Evolutionary conservation across 2,797 vertebrate genomes (phyloP), one percentile per base, ranked within the genome.

Genomic region (Nyctalus aviator): DNA sequence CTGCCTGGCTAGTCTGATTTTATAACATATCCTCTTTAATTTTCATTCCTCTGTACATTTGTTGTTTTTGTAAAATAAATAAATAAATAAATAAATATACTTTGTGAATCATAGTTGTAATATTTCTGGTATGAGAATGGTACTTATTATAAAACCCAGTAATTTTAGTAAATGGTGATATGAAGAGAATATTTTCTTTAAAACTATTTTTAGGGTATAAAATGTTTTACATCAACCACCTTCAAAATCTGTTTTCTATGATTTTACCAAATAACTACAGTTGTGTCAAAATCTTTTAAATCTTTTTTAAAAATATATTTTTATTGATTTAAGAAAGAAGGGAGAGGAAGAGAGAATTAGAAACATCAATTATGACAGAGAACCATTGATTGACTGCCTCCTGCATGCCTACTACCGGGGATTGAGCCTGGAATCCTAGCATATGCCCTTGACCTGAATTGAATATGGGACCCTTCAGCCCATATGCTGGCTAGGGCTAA

Each of bases 181-280:
- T 41, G 72, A 37, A 66, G 6, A 95, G 81, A 86, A 35, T 82
- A 68, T 13, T 81, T 69, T 21, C 83, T 88, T 93, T 77, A 83
- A 73, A 88, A 50, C 3, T 76, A 46, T 78, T 85, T 85, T 91
- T 41, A 66, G 82, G n/a, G 6, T 72, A 66, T 78, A 69, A 73
- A 77, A 21, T 88, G 6, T 87, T 94, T 96, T 44, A 90, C 3
- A 85, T 69, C 44, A 94, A 78, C 14, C 32, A 87, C 27, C 9
- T 90, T 91, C 30, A 88, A 76, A 92, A 37, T 94, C 35, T 64
- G 18, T 83, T 93, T 92, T 46, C 73, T 90, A 4, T 93, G 25
- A 59, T 88, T 94, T 66, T 82, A 81, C 41, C 59, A 48, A 48
- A 15, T 66, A 64, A 75, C 18, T 14, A 88, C 89, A 87, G 71